These are phyloP conservation scores for Perca fluviatilis DNA, from an alignment of 2,113 vertebrate genomes.

Conservation along the genomic window DNA sequence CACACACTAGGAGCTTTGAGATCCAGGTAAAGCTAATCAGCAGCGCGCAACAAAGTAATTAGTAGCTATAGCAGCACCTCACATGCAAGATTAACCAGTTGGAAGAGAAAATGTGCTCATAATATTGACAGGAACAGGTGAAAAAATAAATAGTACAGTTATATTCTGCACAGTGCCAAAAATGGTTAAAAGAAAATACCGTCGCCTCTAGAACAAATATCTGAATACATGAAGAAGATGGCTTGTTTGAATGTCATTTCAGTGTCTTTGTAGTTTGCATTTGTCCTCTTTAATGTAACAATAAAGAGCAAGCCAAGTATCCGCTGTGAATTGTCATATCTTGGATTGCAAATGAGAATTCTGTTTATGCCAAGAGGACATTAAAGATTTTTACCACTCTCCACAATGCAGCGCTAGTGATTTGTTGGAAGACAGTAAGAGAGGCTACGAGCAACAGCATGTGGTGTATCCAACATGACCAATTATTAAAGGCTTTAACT, in stretches of 20 bases:
- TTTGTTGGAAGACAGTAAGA: slow-evolving; percentile 17
- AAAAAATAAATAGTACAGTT: background rate
- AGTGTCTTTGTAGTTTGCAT: slow-evolving; percentile 37
- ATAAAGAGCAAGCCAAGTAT: slow-evolving; percentile 34
- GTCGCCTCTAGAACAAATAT: slow-evolving; percentile 24
- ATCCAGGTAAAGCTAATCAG: slow-evolving; percentile 64
- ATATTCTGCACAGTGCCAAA: background rate
- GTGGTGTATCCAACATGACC: slow-evolving; percentile 25
- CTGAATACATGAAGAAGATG: slow-evolving; percentile 3
- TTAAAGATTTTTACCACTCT: slow-evolving; percentile 43
- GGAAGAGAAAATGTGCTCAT: slow-evolving; percentile 24
- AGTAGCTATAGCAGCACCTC: slow-evolving; percentile 54
- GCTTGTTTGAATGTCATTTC: slow-evolving; percentile 18
- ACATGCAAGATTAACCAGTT: slow-evolving; percentile 26
- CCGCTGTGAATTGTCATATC: slow-evolving; percentile 29
- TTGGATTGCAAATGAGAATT: slow-evolving; percentile 44
- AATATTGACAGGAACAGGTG: slow-evolving; percentile 30
- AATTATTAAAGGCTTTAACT: slow-evolving; percentile 45
- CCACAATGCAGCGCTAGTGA: background rate
- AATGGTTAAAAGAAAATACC: slow-evolving; percentile 11
- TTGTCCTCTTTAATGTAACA: slow-evolving; percentile 40
- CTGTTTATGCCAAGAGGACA: slow-evolving; percentile 33
- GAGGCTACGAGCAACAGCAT: slow-evolving; percentile 29
- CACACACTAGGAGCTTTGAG: slow-evolving; percentile 29
- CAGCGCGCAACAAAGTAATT: slow-evolving; percentile 60